Evolutionary conservation across 2,888 invertebrate genomes (phyloP).

Genomic region (Diarsia brunnea): DNA sequence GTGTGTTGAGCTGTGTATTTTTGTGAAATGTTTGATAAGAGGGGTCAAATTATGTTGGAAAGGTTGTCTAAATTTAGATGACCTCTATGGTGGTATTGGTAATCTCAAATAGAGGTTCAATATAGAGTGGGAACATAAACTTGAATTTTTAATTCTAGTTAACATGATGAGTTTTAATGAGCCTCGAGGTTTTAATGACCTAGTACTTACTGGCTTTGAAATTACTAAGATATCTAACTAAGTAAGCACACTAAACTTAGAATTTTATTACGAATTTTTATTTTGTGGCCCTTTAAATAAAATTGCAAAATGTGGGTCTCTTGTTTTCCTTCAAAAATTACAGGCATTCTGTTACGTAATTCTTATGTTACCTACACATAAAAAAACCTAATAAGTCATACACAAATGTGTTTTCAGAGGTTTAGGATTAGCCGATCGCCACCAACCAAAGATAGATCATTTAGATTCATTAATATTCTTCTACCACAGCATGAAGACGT

Average conservation of each 20-base stretch:
- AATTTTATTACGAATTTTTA: neutral
- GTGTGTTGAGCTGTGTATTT: slow-evolving; percentile 20
- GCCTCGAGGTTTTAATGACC: no score
- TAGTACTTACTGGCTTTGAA: neutral
- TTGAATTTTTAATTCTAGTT: neutral
- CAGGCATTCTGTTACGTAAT: neutral
- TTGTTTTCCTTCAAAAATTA: neutral
- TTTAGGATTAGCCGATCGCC: neutral
- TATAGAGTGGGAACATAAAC: neutral
- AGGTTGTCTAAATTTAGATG: neutral
- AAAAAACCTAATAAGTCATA: no score
- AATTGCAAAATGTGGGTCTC: neutral
- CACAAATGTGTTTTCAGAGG: neutral
- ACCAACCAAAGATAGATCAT: neutral
- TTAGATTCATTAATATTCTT: neutral
- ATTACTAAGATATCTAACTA: neutral
- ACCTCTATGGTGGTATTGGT: slow-evolving; percentile 1
- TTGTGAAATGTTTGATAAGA: neutral
- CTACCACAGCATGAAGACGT: neutral
- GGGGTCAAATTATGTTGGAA: slow-evolving; percentile 2
- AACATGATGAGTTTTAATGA: neutral
- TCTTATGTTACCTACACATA: no score
- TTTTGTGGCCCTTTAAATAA: no score
- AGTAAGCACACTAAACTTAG: neutral
- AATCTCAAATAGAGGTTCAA: slow-evolving; percentile 1